Evolutionary conservation across 2,797 vertebrate species (phyloP).

Genomic region (Cirrhinus mrigala): DNA sequence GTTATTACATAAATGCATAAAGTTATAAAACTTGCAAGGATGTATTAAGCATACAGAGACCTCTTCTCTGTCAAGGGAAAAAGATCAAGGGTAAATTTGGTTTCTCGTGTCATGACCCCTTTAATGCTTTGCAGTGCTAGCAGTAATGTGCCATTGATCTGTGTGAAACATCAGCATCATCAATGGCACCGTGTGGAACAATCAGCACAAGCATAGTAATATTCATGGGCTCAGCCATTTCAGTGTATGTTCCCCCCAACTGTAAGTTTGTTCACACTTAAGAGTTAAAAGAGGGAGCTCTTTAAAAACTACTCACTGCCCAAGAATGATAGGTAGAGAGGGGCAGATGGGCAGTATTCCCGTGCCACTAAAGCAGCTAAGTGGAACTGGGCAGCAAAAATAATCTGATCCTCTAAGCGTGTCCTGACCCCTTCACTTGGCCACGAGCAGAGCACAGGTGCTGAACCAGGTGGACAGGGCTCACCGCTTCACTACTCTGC

Average conservation of each 20-base stretch:
- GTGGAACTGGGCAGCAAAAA: constrained; percentile 29
- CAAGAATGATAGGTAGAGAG: background rate
- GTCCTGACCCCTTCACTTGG: constrained; percentile 44
- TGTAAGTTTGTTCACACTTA: background rate
- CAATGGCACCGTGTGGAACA: no score
- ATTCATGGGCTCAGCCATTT: background rate
- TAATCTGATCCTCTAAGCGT: constrained; percentile 49
- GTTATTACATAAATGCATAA: no score
- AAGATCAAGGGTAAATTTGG: no score
- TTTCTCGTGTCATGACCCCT: no score
- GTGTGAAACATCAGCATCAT: no score
- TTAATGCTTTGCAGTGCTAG: no score
- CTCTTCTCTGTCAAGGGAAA: no score
- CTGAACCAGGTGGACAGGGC: background rate
- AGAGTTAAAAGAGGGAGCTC: background rate
- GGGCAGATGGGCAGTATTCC: constrained; percentile 28
- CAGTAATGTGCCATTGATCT: no score
- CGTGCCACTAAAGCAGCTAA: constrained; percentile 23
- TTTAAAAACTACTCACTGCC: background rate
- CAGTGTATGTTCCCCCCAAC: no score
- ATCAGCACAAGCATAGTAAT: no score
- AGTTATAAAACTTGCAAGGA: no score
- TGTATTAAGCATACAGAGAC: no score
- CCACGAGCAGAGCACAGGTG: constrained; percentile 34
- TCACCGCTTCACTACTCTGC: background rate